phyloP scores from a whole-genome alignment of 2,113 vertebrate genomes.

The Gasterosteus nipponicus region DNA sequence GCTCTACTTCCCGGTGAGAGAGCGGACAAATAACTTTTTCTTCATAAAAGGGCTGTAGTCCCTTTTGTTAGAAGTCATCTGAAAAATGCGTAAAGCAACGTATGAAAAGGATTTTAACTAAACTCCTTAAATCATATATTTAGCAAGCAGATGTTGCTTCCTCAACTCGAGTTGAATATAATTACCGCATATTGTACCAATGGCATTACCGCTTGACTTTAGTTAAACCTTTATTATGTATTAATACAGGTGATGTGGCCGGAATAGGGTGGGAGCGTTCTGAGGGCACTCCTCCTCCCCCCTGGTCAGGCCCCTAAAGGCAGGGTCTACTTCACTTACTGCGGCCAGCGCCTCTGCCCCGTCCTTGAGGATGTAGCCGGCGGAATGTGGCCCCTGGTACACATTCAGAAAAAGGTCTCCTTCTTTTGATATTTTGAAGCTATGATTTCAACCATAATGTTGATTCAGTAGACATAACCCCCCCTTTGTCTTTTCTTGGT shows the following conservation, averaged over 20 bases:
- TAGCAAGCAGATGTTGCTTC: conserved; percentile 25
- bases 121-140: conserved; percentile 5
- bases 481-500: neutral
- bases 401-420: conserved; percentile 99
- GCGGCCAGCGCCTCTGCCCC: conserved; percentile 91
- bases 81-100: conserved; percentile 28
- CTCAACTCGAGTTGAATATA: conserved; percentile 11
- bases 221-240: neutral
- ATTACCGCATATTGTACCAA: neutral
- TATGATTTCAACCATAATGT: neutral
- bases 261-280: conserved; percentile 98
- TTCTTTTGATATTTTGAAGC: neutral
- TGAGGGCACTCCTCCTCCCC: conserved; percentile 94
- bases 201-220: neutral
- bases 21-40: conserved; percentile 17
- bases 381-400: conserved; percentile 98
- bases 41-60: neutral
- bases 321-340: conserved; percentile 97
- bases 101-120: conserved; percentile 26
- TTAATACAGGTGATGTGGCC: conserved; percentile 88
- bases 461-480: neutral
- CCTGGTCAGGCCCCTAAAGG: conserved; percentile 96
- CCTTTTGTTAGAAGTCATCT: conserved; percentile 13
- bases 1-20: conserved; percentile 93
- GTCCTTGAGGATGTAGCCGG: conserved; percentile 95